These are phyloP conservation scores for Eueides isabella DNA, from an alignment of 1,140 invertebrate species.

Conservation along the genomic window DNA sequence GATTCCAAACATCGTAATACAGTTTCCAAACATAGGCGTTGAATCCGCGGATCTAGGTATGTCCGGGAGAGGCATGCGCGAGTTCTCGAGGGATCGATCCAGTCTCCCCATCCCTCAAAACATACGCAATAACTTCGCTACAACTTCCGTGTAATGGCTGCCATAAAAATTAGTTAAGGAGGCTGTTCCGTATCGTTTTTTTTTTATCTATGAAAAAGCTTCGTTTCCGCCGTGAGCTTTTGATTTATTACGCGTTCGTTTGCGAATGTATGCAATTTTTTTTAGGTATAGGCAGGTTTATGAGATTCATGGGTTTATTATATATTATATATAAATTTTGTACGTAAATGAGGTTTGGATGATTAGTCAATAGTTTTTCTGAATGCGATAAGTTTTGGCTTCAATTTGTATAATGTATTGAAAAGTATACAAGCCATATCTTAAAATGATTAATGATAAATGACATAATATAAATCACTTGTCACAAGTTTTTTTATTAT, in stretches of 20 bases:
- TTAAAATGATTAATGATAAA: background rate
- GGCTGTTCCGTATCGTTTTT: slow-evolving; percentile 7
- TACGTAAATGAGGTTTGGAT: background rate
- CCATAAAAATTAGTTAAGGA: slow-evolving; percentile 58
- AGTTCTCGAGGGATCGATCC: slow-evolving; percentile 71
- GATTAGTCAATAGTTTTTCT: background rate
- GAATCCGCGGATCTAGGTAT: slow-evolving; percentile 35
- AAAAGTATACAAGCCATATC: background rate
- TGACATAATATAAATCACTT: background rate
- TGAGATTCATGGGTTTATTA: background rate
- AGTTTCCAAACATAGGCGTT: slow-evolving; percentile 29
- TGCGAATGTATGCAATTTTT: background rate
- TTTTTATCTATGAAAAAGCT: slow-evolving; percentile 2
- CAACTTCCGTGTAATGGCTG: slow-evolving; percentile 62
- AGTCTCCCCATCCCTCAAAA: slow-evolving; percentile 67
- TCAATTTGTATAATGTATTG: background rate
- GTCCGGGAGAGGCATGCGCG: slow-evolving; percentile 60
- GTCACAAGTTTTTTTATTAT: background rate
- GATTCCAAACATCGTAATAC: slow-evolving; percentile 11
- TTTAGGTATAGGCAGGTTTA: background rate
- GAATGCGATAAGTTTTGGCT: background rate
- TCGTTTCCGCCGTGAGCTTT: background rate
- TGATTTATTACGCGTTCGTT: background rate
- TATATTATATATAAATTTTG: too few species aligned
- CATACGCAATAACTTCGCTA: slow-evolving; percentile 72